Evolutionary conservation across 1,140 invertebrate genomes (phyloP), one percentile per base, ranked within the genome.

Genomic region (Zaprionus capensis): DNA sequence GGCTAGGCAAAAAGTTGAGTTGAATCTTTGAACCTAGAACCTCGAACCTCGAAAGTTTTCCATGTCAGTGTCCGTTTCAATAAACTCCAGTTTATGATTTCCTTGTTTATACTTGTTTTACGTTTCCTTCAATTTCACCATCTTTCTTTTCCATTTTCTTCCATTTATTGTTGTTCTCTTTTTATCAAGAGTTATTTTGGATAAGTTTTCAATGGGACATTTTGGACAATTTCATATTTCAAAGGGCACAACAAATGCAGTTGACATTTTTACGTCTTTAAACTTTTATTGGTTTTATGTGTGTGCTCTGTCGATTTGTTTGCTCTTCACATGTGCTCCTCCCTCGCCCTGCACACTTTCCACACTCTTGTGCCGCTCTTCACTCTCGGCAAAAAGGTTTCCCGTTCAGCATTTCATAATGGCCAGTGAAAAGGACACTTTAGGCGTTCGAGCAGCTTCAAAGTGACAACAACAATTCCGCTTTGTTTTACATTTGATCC

Each of bases 201-300:
- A 41, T 28, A 68, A 49, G 14, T 63, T 76, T 24, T 15, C 34
- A 57, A 56, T 15, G 22, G 41, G 73, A 53, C 76, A 73, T 62
- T 49, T 49, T 22, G 57, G 34, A 74, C 58, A 76, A 86, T 82
- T 90, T 90, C 85, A 90, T 90, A 90, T 85, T 85, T 90, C 79
- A 91, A 85, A 85, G 56, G 41, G 28, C 64, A 61, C 31, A 36
- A 38, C 85, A 80, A 91, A 91, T 90, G 85, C 86, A 90, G 84
- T 77, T 90, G 85, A 91, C 86, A 66, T 85, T 80, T 90, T 91
- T 69, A 77, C 76, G 82, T 85, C 73, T 90, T 86, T 91, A 85
- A 85, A 80, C 67, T 90, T 90, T 75, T 90, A 84, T 87, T 88
- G 69, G 81, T 74, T 81, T 76, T 68, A 68, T 88, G 64, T 74